Evolutionary conservation across 2,888 invertebrate genomes (phyloP).

Genomic region (Pollenia labialis): DNA sequence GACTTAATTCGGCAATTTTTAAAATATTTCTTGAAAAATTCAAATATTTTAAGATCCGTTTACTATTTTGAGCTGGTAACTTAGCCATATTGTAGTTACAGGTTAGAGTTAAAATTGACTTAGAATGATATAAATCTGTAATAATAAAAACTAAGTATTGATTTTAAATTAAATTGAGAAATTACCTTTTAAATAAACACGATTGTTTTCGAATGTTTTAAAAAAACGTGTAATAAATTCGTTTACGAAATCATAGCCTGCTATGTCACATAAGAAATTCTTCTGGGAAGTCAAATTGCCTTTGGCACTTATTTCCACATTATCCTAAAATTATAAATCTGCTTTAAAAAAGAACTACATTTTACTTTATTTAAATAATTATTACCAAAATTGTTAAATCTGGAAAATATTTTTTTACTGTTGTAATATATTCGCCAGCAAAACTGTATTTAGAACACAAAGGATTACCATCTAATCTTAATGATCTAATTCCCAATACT

Average conservation of each 20-base stretch:
- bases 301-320: slow-evolving; percentile 77
- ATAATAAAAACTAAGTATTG: slow-evolving; percentile 36
- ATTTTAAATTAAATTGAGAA: not conserved
- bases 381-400: slow-evolving; percentile 77
- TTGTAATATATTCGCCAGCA: slow-evolving; percentile 79
- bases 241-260: slow-evolving; percentile 80
- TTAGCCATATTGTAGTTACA: slow-evolving; percentile 77
- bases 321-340: slow-evolving; percentile 75
- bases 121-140: slow-evolving; percentile 75
- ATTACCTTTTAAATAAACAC: slow-evolving; percentile 76
- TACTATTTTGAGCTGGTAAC: slow-evolving; percentile 73
- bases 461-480: slow-evolving; percentile 80
- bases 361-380: not conserved
- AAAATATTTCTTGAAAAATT: slow-evolving; percentile 77
- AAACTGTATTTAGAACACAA: slow-evolving; percentile 78
- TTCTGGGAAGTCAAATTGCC: slow-evolving; percentile 77
- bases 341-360: not conserved
- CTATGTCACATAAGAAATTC: slow-evolving; percentile 78
- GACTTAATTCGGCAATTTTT: slow-evolving; percentile 75
- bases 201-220: slow-evolving; percentile 77
- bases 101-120: slow-evolving; percentile 80
- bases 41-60: slow-evolving; percentile 79
- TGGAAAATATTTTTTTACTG: slow-evolving; percentile 78
- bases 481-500: slow-evolving; percentile 78
- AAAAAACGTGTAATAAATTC: slow-evolving; percentile 79